Conservation (phyloP, 92 coral and sea anemone species). For the Ricordea florida region DNA sequence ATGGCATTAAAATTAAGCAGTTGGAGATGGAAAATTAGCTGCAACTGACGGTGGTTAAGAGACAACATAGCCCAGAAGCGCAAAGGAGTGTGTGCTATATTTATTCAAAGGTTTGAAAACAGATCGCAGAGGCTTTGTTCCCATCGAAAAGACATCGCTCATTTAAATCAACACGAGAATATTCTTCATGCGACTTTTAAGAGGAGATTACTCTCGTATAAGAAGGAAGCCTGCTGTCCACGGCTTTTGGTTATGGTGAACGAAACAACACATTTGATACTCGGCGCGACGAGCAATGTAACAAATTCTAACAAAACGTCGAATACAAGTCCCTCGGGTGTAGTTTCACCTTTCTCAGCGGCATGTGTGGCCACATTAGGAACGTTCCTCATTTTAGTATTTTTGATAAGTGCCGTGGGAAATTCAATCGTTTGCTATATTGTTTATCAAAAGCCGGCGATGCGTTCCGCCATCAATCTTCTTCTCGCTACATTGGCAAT, state of each 20-base stretch:
- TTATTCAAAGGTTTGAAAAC: no score
- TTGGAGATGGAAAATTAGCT: constrained; percentile 19
- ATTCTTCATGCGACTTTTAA: constrained; percentile 1
- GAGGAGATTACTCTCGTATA: neutral
- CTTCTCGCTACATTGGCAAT: constrained; percentile 87
- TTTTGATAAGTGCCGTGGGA: constrained; percentile 78
- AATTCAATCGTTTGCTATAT: constrained; percentile 92
- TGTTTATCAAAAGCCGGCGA: constrained; percentile 97
- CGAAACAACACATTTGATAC: neutral
- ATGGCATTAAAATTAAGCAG: constrained; percentile 40
- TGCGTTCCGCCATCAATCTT: constrained; percentile 96
- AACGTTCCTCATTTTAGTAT: constrained; percentile 68
- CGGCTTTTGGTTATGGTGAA: constrained; percentile 16
- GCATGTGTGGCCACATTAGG: constrained; percentile 18
- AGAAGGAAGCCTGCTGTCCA: neutral
- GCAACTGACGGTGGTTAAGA: constrained; percentile 25
- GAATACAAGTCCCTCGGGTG: neutral
- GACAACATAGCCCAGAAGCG: no score
- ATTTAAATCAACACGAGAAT: no score
- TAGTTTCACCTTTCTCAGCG: neutral
- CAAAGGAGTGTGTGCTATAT: no score
- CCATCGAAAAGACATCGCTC: no score
- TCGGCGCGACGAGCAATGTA: neutral
- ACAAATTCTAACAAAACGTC: neutral
- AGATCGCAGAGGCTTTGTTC: no score